Base-by-base conservation (phyloP, 1,140 invertebrate genomes). In the Drosophila subobscura region DNA sequence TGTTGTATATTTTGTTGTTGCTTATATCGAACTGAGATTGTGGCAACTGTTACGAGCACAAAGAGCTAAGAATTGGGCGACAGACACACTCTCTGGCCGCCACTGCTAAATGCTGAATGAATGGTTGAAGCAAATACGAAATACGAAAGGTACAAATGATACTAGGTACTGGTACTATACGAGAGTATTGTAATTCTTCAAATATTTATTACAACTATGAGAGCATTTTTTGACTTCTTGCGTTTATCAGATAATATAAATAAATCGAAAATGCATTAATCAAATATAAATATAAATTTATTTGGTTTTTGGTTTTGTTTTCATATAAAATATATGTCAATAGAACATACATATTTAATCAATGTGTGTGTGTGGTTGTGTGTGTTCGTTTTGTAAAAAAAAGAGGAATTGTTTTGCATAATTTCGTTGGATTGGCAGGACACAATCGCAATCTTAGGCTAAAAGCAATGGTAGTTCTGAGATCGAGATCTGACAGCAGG, bases 221-320 rank as follows among this genome's bases (percentile, higher is more conserved):
- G 56, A 77, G 47, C 80, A 80, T 81, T 85, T 80, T 86, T 73
- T 73, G 77, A 70, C 77, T 81, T 85, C 81, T 86, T 86, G 77
- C 72, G 60, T 41, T 72, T 58, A 49, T 45, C 42, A 73, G 63
- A 47, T 59, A 58, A 46, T 37, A 44, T 20, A 55, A 55, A 68
- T 50, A 68, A 70, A 59, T 58, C 10, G 16, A 72, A 72, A 79
- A 83, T 75, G 71, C 45, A 71, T 47, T 71, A 66, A 75, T 71
- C 41, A 40, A 59, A 52, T 58, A 49, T 64, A 59, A 51, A 54
- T 64, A 37, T 37, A 37, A 37, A 37, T 79, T 71, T 67, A 72
- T 66, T 73, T 33, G 61, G 59, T 74, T 55, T 73, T 55, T 55
- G 8, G 23, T 44, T 40, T 12, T 37, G 33, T 37, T 37, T 37